Evolutionary conservation across 2,888 invertebrate species (phyloP), one percentile per base, ranked within the genome.

Genomic region (Orchesella flavescens): DNA sequence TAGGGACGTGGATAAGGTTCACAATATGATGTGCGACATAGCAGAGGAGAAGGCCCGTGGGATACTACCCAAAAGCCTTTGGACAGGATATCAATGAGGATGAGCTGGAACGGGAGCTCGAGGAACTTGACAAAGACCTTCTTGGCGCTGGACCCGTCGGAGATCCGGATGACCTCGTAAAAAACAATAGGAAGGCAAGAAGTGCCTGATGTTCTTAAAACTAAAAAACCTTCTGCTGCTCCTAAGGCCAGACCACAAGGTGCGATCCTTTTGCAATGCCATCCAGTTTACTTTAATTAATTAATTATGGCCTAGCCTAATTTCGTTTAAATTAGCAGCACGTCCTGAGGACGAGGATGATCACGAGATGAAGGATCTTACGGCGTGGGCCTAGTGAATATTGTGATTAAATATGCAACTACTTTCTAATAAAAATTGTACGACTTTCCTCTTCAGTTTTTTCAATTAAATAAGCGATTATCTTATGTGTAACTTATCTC

Each of bases 321-420:
- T n/a, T n/a, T n/a, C n/a, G n/a, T n/a, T n/a, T 75, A 12, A 46
- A 46, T 74, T 75, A n/a, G 23, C 77, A 83, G 81, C 76, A 49
- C 81, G 73, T 13, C 73, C 80, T 10, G 85, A 46, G 7, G 88
- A 91, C 57, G 93, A 93, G 87, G 93, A 93, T 86, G 95, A 95
- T 89, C 94, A 94, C 74, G 94, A 93, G 88, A 93, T 95, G 92
- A 94, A 94, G 90, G 94, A 94, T 90, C 91, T 95, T 83, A 92
- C 94, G 89, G 92, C 93, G 34, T 95, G 95, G 95, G 94, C 94
- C 84, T n/a, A n/a, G n/a, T n/a, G n/a, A n/a, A n/a, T n/a, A n/a
- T 93, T 94, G 88, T 95, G 93, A 93, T 89, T 59, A 19, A 53
- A 21, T 49, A 61, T 9, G 13, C n/a, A n/a, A n/a, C n/a, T n/a